phyloP scores from a whole-genome alignment of 2,888 invertebrate genomes.

The Seira ritae region DNA sequence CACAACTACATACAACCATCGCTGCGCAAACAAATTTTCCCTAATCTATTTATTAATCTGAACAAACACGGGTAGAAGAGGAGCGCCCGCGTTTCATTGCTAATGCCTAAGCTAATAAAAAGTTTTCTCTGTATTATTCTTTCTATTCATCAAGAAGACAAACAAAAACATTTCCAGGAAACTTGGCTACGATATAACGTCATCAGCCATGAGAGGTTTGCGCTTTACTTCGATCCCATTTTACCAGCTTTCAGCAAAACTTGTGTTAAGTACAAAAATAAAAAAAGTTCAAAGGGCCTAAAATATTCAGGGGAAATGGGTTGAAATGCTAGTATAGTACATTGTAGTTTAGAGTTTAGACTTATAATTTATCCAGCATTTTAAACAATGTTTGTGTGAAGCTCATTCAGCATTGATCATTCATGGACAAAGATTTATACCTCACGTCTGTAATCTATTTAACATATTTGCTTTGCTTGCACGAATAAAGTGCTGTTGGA shows the following conservation, averaged over 20 bases:
- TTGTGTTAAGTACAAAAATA: not conserved
- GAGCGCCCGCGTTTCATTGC: not conserved
- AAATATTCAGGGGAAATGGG: not conserved
- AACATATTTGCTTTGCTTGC: too few species aligned
- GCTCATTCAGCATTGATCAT: too few species aligned
- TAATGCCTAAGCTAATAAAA: slow-evolving; percentile 2
- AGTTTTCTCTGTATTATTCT: not conserved
- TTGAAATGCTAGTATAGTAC: too few species aligned
- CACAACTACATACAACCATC: too few species aligned
- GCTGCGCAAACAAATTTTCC: not conserved
- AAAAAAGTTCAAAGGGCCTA: not conserved
- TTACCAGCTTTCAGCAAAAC: not conserved
- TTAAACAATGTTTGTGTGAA: too few species aligned
- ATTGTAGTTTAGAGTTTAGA: too few species aligned
- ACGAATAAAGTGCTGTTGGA: too few species aligned
- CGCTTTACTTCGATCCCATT: not conserved
- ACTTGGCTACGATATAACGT: not conserved
- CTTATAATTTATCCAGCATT: not conserved
- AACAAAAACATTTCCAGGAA: slow-evolving; percentile 6
- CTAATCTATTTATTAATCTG: slow-evolving; percentile 23
- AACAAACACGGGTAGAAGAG: slow-evolving; percentile 13
- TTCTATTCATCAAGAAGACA: slow-evolving; percentile 8
- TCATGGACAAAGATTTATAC: too few species aligned
- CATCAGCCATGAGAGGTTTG: not conserved
- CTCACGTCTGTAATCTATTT: too few species aligned